Base-by-base conservation (phyloP, 2,888 invertebrate species). In the Agrypnus murinus region DNA sequence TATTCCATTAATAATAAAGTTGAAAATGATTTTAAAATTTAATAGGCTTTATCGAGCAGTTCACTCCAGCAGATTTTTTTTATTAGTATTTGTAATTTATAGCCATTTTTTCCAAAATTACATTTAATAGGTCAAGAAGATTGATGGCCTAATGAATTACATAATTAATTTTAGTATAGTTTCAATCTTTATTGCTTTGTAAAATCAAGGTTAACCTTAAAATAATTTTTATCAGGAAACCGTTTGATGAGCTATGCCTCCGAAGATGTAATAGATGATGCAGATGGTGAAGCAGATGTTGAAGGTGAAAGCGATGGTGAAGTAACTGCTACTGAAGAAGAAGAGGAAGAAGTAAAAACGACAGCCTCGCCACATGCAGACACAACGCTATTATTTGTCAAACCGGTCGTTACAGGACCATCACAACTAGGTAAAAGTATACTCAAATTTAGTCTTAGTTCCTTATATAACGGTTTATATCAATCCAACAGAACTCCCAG, bases 301-400 rank as follows among this genome's bases (percentile, higher is more conserved):
- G 91, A 91, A 75, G 90, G 89, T 62, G 92, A 92, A 80, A 89
- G 89, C 57, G 92, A 91, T 72, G 84, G 85, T 65, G 83, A 81
- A 63, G 88, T 86, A 79, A 89, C 89, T 75, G 87, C 90, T 46
- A 92, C 89, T 0, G 89, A 88, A 46, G 90, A 90, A 72, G 86
- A 87, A 50, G 91, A 90, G 57, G 92, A 92, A 32, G 91, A 91
- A 75, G 89, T 89, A 77, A 89, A 90, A 72, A 89, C 89, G 1
- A 91, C 90, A 74, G 92, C 95, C 2, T 97, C 98, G 0, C 94
- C 95, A 50, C 94, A 98, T 87, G 95, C 96, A 2, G 96, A 97
- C 79, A 95, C 98, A 0, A 93, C 92, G 12, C 91, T 99, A 81
- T 87, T 98, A 70, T 99, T 99, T 85, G 94, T 92, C 0, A 93